Conservation (phyloP, 2,113 vertebrate genomes). For the Thalassarche chlororhynchos region DNA sequence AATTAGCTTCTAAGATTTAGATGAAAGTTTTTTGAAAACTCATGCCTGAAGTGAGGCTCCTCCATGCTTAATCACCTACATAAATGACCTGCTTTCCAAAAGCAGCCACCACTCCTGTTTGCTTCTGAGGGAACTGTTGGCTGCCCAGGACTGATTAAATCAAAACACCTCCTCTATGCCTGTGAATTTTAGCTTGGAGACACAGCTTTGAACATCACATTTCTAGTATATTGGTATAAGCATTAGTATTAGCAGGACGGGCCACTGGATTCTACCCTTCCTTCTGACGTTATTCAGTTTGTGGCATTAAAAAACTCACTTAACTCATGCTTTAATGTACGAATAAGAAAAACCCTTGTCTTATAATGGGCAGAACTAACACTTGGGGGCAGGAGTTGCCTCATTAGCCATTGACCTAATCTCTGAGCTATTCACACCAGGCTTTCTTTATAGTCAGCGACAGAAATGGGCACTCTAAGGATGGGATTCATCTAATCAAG, state of each 20-base stretch:
- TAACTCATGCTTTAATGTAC: not conserved
- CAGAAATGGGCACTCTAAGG: not conserved
- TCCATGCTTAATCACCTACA: not conserved
- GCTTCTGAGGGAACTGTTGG: not conserved
- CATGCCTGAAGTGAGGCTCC: not conserved
- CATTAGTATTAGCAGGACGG: not conserved
- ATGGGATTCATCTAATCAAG: conserved; percentile 10
- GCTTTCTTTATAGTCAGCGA: not conserved
- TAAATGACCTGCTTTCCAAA: not conserved
- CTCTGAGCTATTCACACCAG: not conserved
- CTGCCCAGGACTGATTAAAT: not conserved
- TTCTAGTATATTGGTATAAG: not conserved
- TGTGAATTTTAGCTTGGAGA: not conserved
- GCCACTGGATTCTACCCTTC: not conserved
- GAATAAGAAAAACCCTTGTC: not conserved
- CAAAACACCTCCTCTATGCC: not conserved
- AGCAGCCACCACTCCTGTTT: not conserved
- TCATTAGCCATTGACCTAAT: not conserved
- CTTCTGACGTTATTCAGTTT: not conserved
- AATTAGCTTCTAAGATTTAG: not conserved
- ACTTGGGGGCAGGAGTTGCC: not conserved
- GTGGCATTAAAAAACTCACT: not conserved
- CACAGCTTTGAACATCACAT: not conserved
- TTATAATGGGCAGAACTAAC: not conserved
- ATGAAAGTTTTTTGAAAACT: not conserved